A percentile compares a stretch with the other conserved stretches of the same genome.
Conservation (phyloP, 2,888 invertebrate genomes). For the Archaeoteleia sp. region DNA sequence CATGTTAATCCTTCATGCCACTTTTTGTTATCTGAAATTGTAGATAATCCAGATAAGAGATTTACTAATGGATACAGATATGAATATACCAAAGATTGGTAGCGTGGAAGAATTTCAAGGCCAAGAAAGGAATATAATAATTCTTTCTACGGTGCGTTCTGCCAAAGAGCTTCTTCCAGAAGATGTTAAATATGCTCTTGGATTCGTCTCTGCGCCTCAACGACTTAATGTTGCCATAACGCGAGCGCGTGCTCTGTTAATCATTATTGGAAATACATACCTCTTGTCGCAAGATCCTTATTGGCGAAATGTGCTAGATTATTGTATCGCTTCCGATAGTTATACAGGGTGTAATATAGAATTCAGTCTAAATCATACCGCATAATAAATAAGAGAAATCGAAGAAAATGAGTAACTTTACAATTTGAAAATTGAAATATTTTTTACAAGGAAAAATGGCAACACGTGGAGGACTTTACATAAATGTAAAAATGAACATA, state of each 20-base stretch:
- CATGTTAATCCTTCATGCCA: too few species aligned
- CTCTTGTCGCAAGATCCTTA: slow-evolving; percentile 80
- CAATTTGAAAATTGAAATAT: too few species aligned
- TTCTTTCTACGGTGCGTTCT: slow-evolving; percentile 83
- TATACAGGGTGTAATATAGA: slow-evolving; percentile 83
- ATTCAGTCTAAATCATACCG: not conserved
- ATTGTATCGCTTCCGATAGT: slow-evolving; percentile 80
- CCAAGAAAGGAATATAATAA: slow-evolving; percentile 84
- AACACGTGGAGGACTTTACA: too few species aligned
- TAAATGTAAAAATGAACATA: too few species aligned
- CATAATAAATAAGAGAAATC: too few species aligned
- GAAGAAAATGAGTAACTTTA: too few species aligned
- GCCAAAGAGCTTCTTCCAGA: slow-evolving; percentile 70
- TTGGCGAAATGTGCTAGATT: slow-evolving; percentile 82
- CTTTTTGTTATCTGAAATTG: too few species aligned
- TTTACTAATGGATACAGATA: slow-evolving; percentile 76
- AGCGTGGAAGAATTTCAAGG: slow-evolving; percentile 93
- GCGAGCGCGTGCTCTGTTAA: slow-evolving; percentile 85
- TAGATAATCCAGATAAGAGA: slow-evolving; percentile 81
- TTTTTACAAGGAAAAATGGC: too few species aligned
- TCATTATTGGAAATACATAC: slow-evolving; percentile 90
- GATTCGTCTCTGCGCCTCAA: slow-evolving; percentile 85
- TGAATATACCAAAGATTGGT: slow-evolving; percentile 82
- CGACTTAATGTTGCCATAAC: slow-evolving; percentile 94
- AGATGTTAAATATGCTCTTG: slow-evolving; percentile 79